Conservation (phyloP, 2,888 invertebrate species). For the Byasa hedistus region DNA sequence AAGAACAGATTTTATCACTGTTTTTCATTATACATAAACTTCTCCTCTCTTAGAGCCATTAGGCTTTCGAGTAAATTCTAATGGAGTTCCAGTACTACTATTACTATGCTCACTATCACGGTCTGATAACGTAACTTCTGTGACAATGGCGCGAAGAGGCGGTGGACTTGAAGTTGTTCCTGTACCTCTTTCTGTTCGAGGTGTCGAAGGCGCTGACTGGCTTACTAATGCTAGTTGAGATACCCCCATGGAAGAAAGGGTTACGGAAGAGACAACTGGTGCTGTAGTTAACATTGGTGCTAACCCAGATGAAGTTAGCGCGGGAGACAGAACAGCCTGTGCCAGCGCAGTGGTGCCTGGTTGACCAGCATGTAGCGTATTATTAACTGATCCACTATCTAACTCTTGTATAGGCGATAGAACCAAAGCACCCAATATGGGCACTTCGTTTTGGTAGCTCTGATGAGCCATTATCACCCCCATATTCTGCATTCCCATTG, state of each 20-base stretch:
- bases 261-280: constrained; percentile 73
- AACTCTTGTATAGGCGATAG: constrained; percentile 92
- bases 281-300: constrained; percentile 69
- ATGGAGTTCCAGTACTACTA: constrained; percentile 48
- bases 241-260: constrained; percentile 80
- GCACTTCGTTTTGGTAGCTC: constrained; percentile 82
- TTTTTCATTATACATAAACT: constrained; percentile 59
- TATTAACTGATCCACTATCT: constrained; percentile 87
- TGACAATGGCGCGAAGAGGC: constrained; percentile 48
- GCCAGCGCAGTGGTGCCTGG: constrained; percentile 88
- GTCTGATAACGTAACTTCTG: constrained; percentile 52
- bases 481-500: constrained; percentile 76
- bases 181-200: constrained; percentile 52
- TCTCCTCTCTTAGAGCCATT: constrained; percentile 67
- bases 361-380: constrained; percentile 85
- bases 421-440: constrained; percentile 87
- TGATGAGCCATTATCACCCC: constrained; percentile 87
- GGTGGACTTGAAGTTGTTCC: constrained; percentile 39
- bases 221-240: constrained; percentile 78
- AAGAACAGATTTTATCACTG: constrained; percentile 19
- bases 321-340: constrained; percentile 86
- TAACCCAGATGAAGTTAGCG: constrained; percentile 67
- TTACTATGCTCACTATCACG: constrained; percentile 59
- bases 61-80: constrained; percentile 55
- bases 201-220: constrained; percentile 75